Evolutionary conservation across 1,140 invertebrate genomes (phyloP), one percentile per base, ranked within the genome.

Genomic region (Stegodyphus dumicola): DNA sequence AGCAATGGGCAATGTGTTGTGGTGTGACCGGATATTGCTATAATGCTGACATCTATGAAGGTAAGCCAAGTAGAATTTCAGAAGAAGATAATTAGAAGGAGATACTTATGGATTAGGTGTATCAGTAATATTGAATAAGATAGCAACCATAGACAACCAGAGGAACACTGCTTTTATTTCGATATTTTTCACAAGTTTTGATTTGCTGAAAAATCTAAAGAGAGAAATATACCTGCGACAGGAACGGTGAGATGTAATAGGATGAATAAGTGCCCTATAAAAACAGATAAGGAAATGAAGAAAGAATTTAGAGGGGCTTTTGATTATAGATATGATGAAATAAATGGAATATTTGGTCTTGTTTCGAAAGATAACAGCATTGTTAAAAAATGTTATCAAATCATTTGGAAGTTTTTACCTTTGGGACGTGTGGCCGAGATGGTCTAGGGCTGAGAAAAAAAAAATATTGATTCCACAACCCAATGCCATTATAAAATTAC

Each of bases 31-130:
- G 71, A 74, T 74, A 74, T 74, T 74, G 71, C 71, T 74, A 74
- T 74, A 74, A 74, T 74, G 71, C 71, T 74, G 71, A 74, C 71
- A 74, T 74, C 71, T 74, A 53, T 74, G 71, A 74, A 74, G 71
- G 71, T 74, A 74, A 74, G 71, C 71, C 71, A 74, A 74, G 71
- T 74, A 74, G 52, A 74, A 53, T 74, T 74, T 74, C 71, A 74
- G 71, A 74, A 74, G 69, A 74, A 74, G 71, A 74, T 74, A 74
- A 74, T 74, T 74, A 74, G 71, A 74, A 74, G 71, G 71, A 74
- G 71, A 74, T 74, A 74, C 71, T 74, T 74, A 74, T 74, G 65
- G 65, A 67, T 67, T 67, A 67, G 17, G 65, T 13, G 11, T 13
- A 6, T 67, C 65, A 67, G 65, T 67, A 67, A 67, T 67, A 67